Conservation (phyloP, 2,113 vertebrate species). For the Thamnaconus septentrionalis region DNA sequence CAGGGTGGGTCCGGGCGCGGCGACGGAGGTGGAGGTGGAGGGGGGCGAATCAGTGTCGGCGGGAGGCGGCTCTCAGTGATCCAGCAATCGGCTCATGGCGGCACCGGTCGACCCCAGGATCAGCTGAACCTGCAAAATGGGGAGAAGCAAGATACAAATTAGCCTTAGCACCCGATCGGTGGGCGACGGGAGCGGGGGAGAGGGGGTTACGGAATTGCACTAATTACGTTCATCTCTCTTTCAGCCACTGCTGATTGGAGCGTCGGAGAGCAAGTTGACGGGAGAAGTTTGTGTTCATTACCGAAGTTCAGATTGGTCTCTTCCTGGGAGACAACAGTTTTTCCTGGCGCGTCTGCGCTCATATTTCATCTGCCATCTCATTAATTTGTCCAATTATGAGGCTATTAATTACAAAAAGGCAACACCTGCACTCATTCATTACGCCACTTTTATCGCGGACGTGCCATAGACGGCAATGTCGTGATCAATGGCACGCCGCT, state of each 20-base stretch:
- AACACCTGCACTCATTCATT: conserved; percentile 75
- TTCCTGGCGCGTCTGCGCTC: conserved; percentile 50
- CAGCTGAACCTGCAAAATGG: conserved; percentile 51
- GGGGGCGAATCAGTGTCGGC: conserved; percentile 14
- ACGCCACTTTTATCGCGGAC: conserved; percentile 9
- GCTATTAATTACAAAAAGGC: conserved; percentile 69
- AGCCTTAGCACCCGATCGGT: conserved; percentile 28
- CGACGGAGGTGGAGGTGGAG: not conserved
- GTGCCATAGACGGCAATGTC: too few relatives aligned
- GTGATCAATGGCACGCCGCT: too few relatives aligned
- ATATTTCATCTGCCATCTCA: conserved; percentile 60
- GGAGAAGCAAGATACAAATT: conserved; percentile 25
- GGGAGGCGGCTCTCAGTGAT: conserved; percentile 37
- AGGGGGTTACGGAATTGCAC: conserved; percentile 12
- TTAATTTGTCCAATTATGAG: conserved; percentile 74
- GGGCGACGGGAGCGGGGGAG: conserved; percentile 3
- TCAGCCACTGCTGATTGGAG: conserved; percentile 22
- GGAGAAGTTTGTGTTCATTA: conserved; percentile 49
- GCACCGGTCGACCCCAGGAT: conserved; percentile 27
- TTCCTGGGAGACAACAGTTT: conserved; percentile 52
- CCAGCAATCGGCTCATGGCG: conserved; percentile 45
- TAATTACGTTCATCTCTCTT: conserved; percentile 37
- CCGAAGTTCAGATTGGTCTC: conserved; percentile 37
- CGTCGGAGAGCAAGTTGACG: conserved; percentile 4
- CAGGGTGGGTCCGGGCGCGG: not conserved